Conservation (phyloP, 2,113 vertebrate genomes). For the Triplophysa siluroides region DNA sequence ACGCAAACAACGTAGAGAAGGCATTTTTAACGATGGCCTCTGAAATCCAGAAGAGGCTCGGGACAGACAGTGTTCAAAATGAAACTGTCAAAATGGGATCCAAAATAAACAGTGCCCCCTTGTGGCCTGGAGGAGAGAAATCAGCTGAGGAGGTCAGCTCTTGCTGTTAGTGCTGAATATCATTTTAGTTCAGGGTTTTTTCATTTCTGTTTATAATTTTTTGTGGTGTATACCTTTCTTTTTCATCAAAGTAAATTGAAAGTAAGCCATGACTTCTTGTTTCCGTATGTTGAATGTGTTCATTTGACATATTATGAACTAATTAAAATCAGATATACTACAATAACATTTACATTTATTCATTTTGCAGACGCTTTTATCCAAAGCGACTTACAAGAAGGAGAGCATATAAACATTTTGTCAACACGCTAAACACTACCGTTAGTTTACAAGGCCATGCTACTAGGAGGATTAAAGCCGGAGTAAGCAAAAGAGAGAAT, state of each 20-base stretch:
- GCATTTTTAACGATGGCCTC: constrained; percentile 98
- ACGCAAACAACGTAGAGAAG: constrained; percentile 92
- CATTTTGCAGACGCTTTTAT: too few species aligned
- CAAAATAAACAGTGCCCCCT: constrained; percentile 85
- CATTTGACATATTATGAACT: neutral
- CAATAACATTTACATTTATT: neutral
- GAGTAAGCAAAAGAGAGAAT: too few species aligned
- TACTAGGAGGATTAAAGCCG: too few species aligned
- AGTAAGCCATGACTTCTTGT: constrained; percentile 1
- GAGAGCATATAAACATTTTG: too few species aligned
- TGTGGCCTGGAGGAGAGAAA: constrained; percentile 76
- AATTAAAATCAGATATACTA: neutral
- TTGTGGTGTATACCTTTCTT: neutral
- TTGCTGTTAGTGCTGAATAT: constrained; percentile 68
- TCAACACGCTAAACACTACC: too few species aligned
- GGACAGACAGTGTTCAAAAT: constrained; percentile 70
- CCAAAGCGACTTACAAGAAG: too few species aligned
- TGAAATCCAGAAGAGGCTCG: constrained; percentile 94
- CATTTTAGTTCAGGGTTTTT: neutral
- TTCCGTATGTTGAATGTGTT: neutral
- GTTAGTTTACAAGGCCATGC: too few species aligned
- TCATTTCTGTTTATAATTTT: constrained; percentile 21
- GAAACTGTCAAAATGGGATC: constrained; percentile 72
- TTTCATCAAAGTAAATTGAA: neutral
- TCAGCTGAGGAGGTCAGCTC: constrained; percentile 58